phyloP scores from a whole-genome alignment of 1,140 invertebrate species.

The Ylistrum balloti region DNA sequence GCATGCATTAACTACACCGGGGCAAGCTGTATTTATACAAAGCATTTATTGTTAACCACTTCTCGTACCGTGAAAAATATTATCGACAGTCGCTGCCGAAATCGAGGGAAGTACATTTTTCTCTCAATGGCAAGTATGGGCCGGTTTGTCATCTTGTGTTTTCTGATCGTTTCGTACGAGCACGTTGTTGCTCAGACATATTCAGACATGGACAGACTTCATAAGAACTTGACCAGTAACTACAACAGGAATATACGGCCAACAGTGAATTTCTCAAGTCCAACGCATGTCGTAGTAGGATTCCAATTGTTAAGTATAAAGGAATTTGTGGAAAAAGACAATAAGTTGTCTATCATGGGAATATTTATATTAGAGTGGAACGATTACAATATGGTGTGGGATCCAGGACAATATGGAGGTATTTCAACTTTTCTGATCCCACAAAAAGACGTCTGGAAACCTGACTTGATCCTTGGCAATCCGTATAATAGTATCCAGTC shows the following conservation, averaged over 20 bases:
- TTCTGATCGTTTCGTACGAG: no score
- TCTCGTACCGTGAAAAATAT: no score
- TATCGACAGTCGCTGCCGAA: no score
- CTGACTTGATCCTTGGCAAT: constrained; percentile 40
- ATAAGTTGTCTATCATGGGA: constrained; percentile 21
- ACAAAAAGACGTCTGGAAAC: constrained; percentile 42
- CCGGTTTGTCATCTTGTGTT: no score
- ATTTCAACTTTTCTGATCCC: background rate
- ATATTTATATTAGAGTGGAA: constrained; percentile 29
- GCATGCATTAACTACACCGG: no score
- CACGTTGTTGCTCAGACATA: background rate
- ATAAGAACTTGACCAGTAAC: background rate
- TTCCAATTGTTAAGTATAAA: constrained; percentile 9
- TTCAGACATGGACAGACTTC: background rate
- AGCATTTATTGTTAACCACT: no score
- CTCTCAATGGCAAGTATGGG: no score
- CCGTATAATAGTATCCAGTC: background rate
- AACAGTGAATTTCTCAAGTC: background rate
- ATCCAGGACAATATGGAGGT: background rate
- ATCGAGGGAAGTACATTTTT: no score
- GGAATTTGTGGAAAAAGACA: constrained; percentile 37
- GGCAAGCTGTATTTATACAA: no score
- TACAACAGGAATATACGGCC: constrained; percentile 49
- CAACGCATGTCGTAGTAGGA: constrained; percentile 13
- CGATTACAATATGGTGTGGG: constrained; percentile 38